These are phyloP conservation scores for Amphiprion clarkii DNA, from an alignment of 2,797 vertebrate species.

Conservation along the genomic window DNA sequence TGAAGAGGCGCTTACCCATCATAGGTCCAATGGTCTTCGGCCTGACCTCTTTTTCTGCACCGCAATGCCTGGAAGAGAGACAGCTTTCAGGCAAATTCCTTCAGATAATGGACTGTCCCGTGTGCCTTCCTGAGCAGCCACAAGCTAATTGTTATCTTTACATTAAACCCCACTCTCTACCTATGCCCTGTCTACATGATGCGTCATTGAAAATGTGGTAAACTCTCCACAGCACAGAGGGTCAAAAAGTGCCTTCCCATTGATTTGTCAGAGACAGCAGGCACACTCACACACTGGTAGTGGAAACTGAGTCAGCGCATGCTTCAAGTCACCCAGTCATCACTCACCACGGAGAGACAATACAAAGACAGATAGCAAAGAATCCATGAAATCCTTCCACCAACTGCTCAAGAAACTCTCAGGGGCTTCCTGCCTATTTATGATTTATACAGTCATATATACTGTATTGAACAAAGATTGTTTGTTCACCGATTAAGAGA, in stretches of 20 bases:
- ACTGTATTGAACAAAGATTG: too few species aligned
- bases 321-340: constrained; percentile 66
- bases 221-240: constrained; percentile 9
- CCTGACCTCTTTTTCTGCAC: constrained; percentile 56
- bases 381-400: constrained; percentile 17
- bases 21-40: constrained; percentile 66
- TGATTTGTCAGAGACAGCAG: constrained; percentile 51
- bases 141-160: neutral
- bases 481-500: too few species aligned
- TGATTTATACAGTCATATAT: too few species aligned
- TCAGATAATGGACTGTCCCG: too few species aligned
- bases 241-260: constrained; percentile 45
- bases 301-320: constrained; percentile 75
- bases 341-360: constrained; percentile 50
- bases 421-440: too few species aligned
- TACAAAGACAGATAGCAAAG: constrained; percentile 48
- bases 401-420: too few species aligned
- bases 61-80: constrained; percentile 77
- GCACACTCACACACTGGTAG: constrained; percentile 57
- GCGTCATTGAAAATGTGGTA: neutral
- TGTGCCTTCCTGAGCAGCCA: neutral
- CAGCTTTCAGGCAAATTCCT: constrained; percentile 44
- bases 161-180: constrained; percentile 11
- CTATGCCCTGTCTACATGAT: neutral
- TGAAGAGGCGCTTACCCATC: constrained; percentile 72